Base-by-base conservation (phyloP, 2,888 invertebrate species). In the Epistrophella euchroma region DNA sequence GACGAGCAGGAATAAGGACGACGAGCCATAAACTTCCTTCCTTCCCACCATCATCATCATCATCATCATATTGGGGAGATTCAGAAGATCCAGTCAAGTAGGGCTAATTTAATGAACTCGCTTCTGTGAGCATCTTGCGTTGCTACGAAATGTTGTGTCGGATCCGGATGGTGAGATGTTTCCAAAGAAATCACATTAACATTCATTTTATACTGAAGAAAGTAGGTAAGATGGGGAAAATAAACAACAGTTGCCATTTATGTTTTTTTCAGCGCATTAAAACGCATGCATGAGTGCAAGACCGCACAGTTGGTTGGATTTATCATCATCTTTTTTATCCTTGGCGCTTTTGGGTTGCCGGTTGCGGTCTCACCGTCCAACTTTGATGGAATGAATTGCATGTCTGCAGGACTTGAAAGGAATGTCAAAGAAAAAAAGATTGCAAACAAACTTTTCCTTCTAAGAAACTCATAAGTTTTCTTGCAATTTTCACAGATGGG, bases 21-120 rank as follows among this genome's bases (percentile, higher is more conserved):
- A 52, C 28, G 68, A 52, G 17, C 22, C 43, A 66, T 43, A 60
- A 60, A 77, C 60, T 52, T 60, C 50, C 56, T 52, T 60, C 50
- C 56, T 40, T 56, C 19, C 66, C 11, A 37, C 19, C 28, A 7
- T n/a, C 25, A n/a, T n/a, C 45, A 25, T 32, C 28, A 32, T 25
- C 58, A 64, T 28, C 45, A 45, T 43, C 45, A 64, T 45, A 50
- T 25, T 35, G 52, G 25, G 45, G 43, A 64, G 47, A 74, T 37
- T 73, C 73, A 47, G 50, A 25, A 47, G 45, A 71, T 71, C 62
- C 78, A 86, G 73, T 86, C 86, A 71, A 78, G 77, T 86, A 70
- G 58, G 70, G 86, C 82, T 86, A 86, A 86, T 86, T 86, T 86
- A 86, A 86, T 86, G 86, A 82, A 86, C 86, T 78, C 43, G 25